Evolutionary conservation across 64 coral and sea anemone species (phyloP).

Genomic region (Pocillopora verrucosa): DNA sequence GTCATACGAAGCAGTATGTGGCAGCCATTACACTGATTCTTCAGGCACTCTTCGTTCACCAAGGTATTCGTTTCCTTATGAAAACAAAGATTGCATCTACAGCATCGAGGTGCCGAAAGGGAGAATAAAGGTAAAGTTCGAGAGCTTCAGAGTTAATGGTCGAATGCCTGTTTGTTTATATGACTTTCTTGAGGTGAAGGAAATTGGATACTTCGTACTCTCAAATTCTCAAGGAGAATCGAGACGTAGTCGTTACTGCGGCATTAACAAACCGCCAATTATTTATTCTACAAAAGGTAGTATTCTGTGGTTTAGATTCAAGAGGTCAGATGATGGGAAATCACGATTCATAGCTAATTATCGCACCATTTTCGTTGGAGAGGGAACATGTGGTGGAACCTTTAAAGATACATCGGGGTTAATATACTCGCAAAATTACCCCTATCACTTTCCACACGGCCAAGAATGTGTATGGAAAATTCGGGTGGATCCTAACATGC

Average conservation of each 20-base stretch:
- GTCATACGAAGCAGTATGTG: slow-evolving; percentile 82
- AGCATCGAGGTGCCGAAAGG: slow-evolving; percentile 82
- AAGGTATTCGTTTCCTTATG: slow-evolving; percentile 59
- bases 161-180: slow-evolving; percentile 65
- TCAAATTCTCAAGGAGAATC: slow-evolving; percentile 31
- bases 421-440: slow-evolving; percentile 89
- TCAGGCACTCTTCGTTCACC: slow-evolving; percentile 74
- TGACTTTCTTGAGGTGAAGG: slow-evolving; percentile 80
- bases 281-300: slow-evolving; percentile 82
- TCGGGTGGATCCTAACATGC: slow-evolving; percentile 55
- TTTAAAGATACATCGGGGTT: slow-evolving; percentile 45
- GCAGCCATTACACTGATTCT: slow-evolving; percentile 50
- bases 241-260: slow-evolving; percentile 61
- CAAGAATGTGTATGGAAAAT: slow-evolving; percentile 91
- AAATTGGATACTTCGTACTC: slow-evolving; percentile 71
- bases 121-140: slow-evolving; percentile 81
- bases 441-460: slow-evolving; percentile 59
- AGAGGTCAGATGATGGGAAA: slow-evolving; percentile 42
- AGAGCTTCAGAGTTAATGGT: slow-evolving; percentile 76
- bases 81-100: slow-evolving; percentile 85
- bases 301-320: slow-evolving; percentile 80
- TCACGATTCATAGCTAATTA: slow-evolving; percentile 66
- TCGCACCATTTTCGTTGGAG: slow-evolving; percentile 67
- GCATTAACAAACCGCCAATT: slow-evolving; percentile 63
- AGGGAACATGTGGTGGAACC: slow-evolving; percentile 64